These are phyloP conservation scores for Meliscaeva auricollis DNA, from an alignment of 2,888 invertebrate genomes.

Conservation along the genomic window DNA sequence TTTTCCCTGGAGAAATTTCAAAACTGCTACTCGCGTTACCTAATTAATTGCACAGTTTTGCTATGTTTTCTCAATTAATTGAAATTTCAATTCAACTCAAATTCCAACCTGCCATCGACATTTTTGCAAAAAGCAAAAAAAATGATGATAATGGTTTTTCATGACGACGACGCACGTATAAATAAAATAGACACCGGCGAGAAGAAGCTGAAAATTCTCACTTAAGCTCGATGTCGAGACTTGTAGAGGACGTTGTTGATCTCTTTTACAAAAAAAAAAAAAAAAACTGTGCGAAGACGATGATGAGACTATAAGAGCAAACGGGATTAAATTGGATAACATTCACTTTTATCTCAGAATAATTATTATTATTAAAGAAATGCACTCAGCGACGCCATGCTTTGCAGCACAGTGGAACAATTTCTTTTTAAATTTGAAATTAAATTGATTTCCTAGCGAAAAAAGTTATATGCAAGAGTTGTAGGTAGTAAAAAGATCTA, in stretches of 20 bases:
- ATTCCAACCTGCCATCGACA: slow-evolving; percentile 38
- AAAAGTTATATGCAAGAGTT: no score
- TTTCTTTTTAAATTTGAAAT: background rate
- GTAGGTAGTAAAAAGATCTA: no score
- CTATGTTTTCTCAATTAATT: slow-evolving; percentile 45
- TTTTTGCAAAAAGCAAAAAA: slow-evolving; percentile 4
- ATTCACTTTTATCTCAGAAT: slow-evolving; percentile 67
- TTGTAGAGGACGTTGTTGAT: background rate
- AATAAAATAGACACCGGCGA: background rate
- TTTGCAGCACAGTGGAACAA: background rate
- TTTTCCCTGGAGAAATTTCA: slow-evolving; percentile 50
- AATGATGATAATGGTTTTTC: slow-evolving; percentile 33
- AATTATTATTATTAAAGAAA: slow-evolving; percentile 50
- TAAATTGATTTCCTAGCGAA: no score
- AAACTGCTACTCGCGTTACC: background rate
- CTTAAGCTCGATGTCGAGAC: background rate
- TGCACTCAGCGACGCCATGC: background rate
- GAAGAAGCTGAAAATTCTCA: background rate
- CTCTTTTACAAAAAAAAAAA: slow-evolving; percentile 18
- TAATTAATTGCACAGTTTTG: slow-evolving; percentile 55
- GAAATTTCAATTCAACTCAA: slow-evolving; percentile 39
- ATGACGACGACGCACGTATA: slow-evolving; percentile 25
- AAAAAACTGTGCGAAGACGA: background rate
- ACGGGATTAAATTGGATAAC: slow-evolving; percentile 68
- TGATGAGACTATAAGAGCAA: slow-evolving; percentile 8